Evolutionary conservation across 2,113 vertebrate species (phyloP), one percentile per base, ranked within the genome.

Genomic region (Pungitius pungitius): DNA sequence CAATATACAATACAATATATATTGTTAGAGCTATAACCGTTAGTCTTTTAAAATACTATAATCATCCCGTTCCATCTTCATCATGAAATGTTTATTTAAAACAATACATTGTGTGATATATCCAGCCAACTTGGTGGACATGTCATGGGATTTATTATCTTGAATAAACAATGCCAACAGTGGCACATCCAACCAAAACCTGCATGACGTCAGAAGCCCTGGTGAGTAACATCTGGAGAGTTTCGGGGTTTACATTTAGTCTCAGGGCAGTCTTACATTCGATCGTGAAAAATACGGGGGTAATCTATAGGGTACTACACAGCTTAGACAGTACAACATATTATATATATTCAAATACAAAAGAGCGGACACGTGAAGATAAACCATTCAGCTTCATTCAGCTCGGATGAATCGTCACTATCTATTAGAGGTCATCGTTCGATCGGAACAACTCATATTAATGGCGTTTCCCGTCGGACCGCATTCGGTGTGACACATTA

Each of bases 381-480:
- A 67, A 74, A 78, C 49, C 4, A 68, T 22, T 69, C 51, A 27
- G 63, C 37, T 61, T 30, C 57, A 54, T 82, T 73, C 15, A 45
- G 33, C 56, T 74, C 45, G 35, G 20, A 59, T 30, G 69, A 30
- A 35, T 24, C 39, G 13, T 33, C 15, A 6, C 33, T 35, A 35
- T 35, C 33, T 35, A 35, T 27, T 27, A 26, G 55, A 72, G 56
- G 69, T 58, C 2, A 39, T 26, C 45, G 69, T 78, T 67, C 72
- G 43, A 42, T 56, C 70, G 91, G 91, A 91, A 90, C 90, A 4
- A 10, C 6, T 80, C 43, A 58, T 57, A 43, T 67, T 30, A 20
- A 51, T 3, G 2, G 2, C 3, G 63, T 79, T 87, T 81, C 82
- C 54, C 0, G 4, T 80, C 89, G 92, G 88, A 88, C 76, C 56